phyloP scores from a whole-genome alignment of 2,113 vertebrate species.

The Gymnarchus niloticus region DNA sequence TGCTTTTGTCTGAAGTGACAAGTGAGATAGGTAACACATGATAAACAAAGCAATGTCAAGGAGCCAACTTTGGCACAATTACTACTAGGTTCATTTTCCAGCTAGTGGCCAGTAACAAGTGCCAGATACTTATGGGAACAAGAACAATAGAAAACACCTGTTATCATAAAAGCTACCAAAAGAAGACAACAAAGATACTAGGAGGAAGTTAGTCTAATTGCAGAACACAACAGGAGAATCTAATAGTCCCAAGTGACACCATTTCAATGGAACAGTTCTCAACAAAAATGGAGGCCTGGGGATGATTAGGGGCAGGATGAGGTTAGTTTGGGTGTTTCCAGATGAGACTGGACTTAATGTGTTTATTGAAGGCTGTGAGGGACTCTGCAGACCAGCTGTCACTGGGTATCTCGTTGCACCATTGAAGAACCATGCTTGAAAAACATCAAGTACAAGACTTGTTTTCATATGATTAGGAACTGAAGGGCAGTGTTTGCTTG shows the following conservation, averaged over 20 bases:
- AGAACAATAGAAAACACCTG: no score
- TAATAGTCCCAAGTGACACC: neutral
- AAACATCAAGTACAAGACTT: no score
- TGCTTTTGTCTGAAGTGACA: neutral
- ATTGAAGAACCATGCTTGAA: neutral
- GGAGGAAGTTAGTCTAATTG: neutral
- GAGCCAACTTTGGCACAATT: neutral
- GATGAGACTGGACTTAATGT: no score
- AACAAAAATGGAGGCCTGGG: neutral
- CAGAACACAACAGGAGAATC: neutral
- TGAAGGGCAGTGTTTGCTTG: no score
- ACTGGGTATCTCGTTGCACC: neutral
- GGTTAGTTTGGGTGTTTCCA: neutral
- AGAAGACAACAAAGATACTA: no score
- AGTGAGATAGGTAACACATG: neutral
- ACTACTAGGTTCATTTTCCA: no score
- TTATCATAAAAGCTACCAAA: no score
- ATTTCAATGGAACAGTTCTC: neutral
- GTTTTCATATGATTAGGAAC: no score
- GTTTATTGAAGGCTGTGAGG: no score
- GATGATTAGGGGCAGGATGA: neutral
- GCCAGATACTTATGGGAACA: no score
- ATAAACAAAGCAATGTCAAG: neutral
- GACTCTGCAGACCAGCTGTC: neutral
- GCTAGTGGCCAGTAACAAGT: no score